Evolutionary conservation across 2,797 vertebrate genomes (phyloP).

Genomic region (Sebastes taczanowskii): DNA sequence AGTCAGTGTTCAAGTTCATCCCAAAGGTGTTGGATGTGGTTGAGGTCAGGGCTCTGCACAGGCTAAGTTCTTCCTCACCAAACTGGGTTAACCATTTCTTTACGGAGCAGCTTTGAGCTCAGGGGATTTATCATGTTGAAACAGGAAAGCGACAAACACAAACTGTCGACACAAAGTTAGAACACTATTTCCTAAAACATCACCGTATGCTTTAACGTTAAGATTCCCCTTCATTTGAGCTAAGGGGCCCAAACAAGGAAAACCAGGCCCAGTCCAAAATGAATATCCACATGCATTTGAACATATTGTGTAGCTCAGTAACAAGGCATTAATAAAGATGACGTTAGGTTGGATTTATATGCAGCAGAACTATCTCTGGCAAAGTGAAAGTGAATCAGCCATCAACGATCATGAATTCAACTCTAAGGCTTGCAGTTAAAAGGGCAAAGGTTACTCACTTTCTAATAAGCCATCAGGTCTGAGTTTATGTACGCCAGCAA

Average conservation of each 20-base stretch:
- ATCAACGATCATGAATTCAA: neutral
- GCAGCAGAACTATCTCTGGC: neutral
- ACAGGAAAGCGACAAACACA: neutral
- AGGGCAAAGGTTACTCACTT: neutral
- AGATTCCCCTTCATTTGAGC: neutral
- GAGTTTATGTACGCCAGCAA: neutral
- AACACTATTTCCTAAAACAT: neutral
- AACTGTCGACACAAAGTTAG: neutral
- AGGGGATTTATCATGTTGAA: neutral
- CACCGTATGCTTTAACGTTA: neutral
- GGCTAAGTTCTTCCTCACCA: neutral
- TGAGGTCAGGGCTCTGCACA: too few relatives aligned
- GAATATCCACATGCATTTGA: neutral
- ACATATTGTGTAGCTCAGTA: neutral
- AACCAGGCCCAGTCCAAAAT: neutral
- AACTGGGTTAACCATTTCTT: neutral
- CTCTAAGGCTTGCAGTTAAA: neutral
- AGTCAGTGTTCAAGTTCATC: too few relatives aligned
- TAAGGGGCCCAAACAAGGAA: neutral
- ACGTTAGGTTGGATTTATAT: neutral
- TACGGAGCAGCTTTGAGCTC: neutral
- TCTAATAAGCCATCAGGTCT: neutral
- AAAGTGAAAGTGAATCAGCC: neutral
- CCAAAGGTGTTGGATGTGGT: too few relatives aligned
- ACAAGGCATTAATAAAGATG: neutral